phyloP scores from a whole-genome alignment of 2,113 vertebrate species.

The Regulus satrapa region DNA sequence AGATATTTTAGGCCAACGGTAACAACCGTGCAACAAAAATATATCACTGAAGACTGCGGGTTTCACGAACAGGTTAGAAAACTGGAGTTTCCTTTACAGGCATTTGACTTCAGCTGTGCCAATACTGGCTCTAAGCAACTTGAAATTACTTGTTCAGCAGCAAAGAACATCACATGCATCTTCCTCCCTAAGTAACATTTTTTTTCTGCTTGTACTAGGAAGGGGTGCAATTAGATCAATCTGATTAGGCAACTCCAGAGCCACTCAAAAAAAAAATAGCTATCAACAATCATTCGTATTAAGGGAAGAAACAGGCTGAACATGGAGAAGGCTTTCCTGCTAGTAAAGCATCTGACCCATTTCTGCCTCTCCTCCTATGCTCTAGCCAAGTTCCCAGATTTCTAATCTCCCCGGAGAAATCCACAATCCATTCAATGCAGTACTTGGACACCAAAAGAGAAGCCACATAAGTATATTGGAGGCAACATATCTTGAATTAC shows the following conservation, averaged over 20 bases:
- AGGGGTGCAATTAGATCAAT: not conserved
- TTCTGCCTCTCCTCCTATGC: not conserved
- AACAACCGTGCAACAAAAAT: slow-evolving; percentile 57
- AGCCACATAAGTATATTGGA: slow-evolving; percentile 41
- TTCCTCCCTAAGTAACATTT: not conserved
- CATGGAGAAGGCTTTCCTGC: not conserved
- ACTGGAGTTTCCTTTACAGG: not conserved
- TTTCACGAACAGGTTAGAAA: slow-evolving; percentile 34
- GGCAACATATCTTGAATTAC: slow-evolving; percentile 8
- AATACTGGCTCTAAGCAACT: not conserved
- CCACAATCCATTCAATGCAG: slow-evolving; percentile 40
- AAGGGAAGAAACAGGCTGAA: not conserved
- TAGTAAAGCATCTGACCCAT: not conserved
- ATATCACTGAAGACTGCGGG: slow-evolving; percentile 21
- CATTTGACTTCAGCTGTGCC: not conserved
- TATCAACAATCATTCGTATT: not conserved
- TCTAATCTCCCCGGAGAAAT: slow-evolving; percentile 51
- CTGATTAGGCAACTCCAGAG: not conserved
- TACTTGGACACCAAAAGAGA: slow-evolving; percentile 37
- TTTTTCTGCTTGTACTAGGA: not conserved
- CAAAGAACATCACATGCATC: not conserved
- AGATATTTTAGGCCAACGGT: slow-evolving; percentile 13
- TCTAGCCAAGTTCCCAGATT: not conserved
- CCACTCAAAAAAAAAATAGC: not conserved
- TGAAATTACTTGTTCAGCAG: not conserved